Percentiles rank a stretch among this genome's conserved stretches.
phyloP scores from a whole-genome alignment of 2,113 vertebrate genomes.

The Phyllostomus discolor region DNA sequence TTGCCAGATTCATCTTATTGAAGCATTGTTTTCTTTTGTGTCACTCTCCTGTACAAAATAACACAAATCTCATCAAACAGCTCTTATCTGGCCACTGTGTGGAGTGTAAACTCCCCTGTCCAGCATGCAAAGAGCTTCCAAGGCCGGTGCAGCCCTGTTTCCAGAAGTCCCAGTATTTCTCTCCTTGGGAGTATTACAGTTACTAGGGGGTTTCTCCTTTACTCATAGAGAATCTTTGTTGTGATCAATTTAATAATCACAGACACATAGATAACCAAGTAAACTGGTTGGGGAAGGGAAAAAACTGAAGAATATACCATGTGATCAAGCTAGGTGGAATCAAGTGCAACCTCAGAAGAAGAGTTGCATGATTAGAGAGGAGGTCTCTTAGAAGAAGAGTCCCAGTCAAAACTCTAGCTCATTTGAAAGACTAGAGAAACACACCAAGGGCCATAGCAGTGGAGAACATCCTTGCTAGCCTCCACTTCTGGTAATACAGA shows the following conservation, averaged over 20 bases:
- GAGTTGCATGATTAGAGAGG: not conserved
- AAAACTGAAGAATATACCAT: not conserved
- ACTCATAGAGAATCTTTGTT: not conserved
- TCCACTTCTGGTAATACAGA: not conserved
- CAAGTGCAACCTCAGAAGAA: not conserved
- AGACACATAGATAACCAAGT: not conserved
- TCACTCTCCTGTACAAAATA: not conserved
- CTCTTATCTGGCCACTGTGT: not conserved
- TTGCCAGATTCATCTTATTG: not conserved
- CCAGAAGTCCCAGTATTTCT: rapidly evolving
- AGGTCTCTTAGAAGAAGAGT: not conserved
- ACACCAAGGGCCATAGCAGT: not conserved
- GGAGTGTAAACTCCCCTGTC: not conserved
- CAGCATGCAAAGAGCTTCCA: not conserved
- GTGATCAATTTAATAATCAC: not conserved
- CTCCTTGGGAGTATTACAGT: not conserved
- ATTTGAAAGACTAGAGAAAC: not conserved
- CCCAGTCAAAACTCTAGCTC: not conserved
- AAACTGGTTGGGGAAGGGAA: not conserved
- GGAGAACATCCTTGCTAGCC: not conserved
- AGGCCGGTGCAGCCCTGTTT: not conserved
- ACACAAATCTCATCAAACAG: not conserved
- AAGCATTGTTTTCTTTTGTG: not conserved
- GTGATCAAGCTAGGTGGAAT: not conserved
- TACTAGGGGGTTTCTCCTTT: not conserved